Base-by-base conservation (phyloP, 2,888 invertebrate species). In the Chrysotoxum bicinctum region DNA sequence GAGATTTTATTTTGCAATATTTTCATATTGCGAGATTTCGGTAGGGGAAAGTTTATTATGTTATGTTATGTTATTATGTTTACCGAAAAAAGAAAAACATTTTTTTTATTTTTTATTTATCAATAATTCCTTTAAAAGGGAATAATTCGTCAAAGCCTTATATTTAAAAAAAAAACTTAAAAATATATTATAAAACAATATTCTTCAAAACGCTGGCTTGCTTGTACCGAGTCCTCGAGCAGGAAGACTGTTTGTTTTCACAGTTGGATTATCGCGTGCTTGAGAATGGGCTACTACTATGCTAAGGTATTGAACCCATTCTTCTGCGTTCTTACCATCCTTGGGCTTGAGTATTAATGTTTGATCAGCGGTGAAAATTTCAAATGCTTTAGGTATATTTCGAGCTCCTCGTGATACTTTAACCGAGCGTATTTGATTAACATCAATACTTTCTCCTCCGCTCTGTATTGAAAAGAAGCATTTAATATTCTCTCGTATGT, bases 281-380 rank as follows among this genome's bases (percentile, higher is more conserved):
- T 92, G 92, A 76, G 92, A 92, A 87, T 97, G 97, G 0, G 98
- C 98, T 12, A 98, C 97, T 5, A 97, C 98, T 87, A 98, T 97
- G 90, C 97, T 97, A 86, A 98, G 94, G 92, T 97, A 98, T 92
- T 98, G 98, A 56, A 98, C 97, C 98, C 98, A 98, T 91, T 98
- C 97, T 92, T 98, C 98, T 1, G 98, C 98, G 91, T 98, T 97
- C 92, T 97, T 97, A 54, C 97, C 97, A 91, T 98, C 97, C 92
- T 97, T 97, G 8, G 98, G 98, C 93, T 98, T 98, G 88, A 98
- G 94, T 89, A 98, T 97, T 88, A 98, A 95, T 10, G 97, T 97
- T 92, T 97, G 97, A 92, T 98, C 97, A 69, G 96, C 96, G 0
- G 98, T 98, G 93, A 98, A 98, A 89, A 98, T 98, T 93, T 98